Conservation (phyloP, 2,797 vertebrate species). For the Scomberomorus guttatus region DNA sequence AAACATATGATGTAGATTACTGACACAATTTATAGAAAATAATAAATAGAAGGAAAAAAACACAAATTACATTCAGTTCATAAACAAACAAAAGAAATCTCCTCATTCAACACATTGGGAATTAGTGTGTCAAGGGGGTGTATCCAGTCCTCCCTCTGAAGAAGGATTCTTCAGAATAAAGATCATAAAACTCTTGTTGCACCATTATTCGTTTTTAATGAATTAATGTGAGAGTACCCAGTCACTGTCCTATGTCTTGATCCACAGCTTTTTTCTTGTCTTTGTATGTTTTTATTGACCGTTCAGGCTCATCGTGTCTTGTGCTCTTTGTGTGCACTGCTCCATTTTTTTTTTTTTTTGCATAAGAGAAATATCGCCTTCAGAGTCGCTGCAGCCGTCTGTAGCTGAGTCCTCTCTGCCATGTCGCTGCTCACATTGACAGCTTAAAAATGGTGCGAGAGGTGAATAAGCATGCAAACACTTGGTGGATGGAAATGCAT, state of each 20-base stretch:
- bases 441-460: slow-evolving; percentile 9
- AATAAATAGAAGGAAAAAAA: no score
- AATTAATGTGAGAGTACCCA: slow-evolving; percentile 44
- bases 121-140: no score
- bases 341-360: slow-evolving; percentile 40
- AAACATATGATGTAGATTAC: no score
- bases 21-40: no score
- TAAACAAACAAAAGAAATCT: no score
- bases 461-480: slow-evolving; percentile 25
- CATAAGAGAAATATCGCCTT: slow-evolving; percentile 6
- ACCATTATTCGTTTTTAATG: slow-evolving; percentile 22
- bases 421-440: background rate
- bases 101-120: no score
- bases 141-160: no score
- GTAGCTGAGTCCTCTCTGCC: slow-evolving; percentile 9
- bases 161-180: background rate
- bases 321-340: slow-evolving; percentile 75
- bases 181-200: slow-evolving; percentile 26
- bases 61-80: no score
- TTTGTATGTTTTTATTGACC: slow-evolving; percentile 78
- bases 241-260: slow-evolving; percentile 86
- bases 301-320: slow-evolving; percentile 70
- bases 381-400: slow-evolving; percentile 37
- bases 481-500: slow-evolving; percentile 31
- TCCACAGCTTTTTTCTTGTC: slow-evolving; percentile 86